Percentiles rank a stretch among this genome's conserved stretches.
These are phyloP conservation scores for Climacteris rufus DNA, from an alignment of 2,113 vertebrate species.

Conservation along the genomic window DNA sequence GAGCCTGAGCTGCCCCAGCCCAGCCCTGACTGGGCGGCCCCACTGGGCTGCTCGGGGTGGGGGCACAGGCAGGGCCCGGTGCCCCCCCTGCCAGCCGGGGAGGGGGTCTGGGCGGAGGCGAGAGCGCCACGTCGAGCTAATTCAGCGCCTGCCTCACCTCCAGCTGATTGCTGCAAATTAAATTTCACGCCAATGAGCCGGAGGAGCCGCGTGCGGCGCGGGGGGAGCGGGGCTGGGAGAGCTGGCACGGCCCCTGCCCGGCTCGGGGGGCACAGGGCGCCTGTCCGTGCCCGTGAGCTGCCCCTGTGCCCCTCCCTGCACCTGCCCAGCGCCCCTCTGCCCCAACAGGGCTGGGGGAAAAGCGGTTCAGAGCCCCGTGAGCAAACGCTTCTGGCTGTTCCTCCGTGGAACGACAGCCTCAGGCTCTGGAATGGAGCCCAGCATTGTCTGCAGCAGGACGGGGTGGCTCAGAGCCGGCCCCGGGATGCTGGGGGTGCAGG, in stretches of 20 bases:
- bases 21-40: fast-evolving
- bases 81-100: neutral
- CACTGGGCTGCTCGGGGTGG: fast-evolving
- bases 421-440: neutral
- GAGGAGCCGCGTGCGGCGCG: neutral
- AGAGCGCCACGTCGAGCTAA: neutral
- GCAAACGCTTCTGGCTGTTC: neutral
- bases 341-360: neutral
- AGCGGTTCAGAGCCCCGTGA: neutral
- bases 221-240: neutral
- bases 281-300: fast-evolving
- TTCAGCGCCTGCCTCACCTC: conserved; percentile 22
- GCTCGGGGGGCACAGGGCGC: fast-evolving
- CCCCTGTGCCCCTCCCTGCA: neutral
- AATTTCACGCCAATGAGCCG: conserved; percentile 29
- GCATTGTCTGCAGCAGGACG: fast-evolving
- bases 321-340: neutral
- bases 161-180: conserved; percentile 41
- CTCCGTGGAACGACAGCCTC: neutral
- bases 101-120: neutral
- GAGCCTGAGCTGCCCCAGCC: neutral
- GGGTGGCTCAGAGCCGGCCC: fast-evolving
- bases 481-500: fast-evolving
- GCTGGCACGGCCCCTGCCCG: neutral
- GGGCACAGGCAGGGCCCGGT: neutral